These are phyloP conservation scores for Trimorus sp. DNA, from an alignment of 2,888 invertebrate species.

Conservation along the genomic window DNA sequence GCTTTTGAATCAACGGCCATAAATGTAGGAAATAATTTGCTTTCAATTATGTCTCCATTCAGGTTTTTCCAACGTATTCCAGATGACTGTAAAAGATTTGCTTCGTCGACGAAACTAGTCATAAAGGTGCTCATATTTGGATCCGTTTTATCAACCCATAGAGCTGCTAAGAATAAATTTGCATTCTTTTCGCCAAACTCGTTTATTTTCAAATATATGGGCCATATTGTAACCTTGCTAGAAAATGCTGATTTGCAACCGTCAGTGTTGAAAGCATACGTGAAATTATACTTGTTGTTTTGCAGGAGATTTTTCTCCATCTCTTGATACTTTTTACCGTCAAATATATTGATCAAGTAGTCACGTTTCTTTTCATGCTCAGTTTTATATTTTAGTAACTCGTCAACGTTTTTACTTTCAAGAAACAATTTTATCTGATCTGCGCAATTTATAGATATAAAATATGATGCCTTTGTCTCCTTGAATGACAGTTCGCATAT, in stretches of 20 bases:
- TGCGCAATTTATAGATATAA: no score
- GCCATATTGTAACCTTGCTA: background rate
- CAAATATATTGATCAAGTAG: no score
- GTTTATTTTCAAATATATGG: slow-evolving; percentile 1
- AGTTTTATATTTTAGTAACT: no score
- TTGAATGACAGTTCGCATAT: no score
- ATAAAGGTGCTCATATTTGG: slow-evolving; percentile 40
- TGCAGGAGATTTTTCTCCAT: no score
- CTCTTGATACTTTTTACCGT: no score
- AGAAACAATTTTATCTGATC: no score
- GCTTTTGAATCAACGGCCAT: slow-evolving; percentile 40
- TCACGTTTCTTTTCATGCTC: no score
- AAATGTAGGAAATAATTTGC: slow-evolving; percentile 18
- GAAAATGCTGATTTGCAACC: background rate
- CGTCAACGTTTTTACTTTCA: no score
- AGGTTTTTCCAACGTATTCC: slow-evolving; percentile 27
- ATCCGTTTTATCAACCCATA: slow-evolving; percentile 39
- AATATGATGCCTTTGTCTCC: no score
- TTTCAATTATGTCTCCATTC: slow-evolving; percentile 7
- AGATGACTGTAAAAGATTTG: slow-evolving; percentile 12
- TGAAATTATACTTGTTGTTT: background rate
- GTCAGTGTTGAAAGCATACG: slow-evolving; percentile 12
- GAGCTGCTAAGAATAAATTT: background rate
- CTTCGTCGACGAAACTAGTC: slow-evolving; percentile 22
- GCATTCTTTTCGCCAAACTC: background rate